phyloP scores from a whole-genome alignment of 2,888 invertebrate species.

The Aproaerema taeniolella region DNA sequence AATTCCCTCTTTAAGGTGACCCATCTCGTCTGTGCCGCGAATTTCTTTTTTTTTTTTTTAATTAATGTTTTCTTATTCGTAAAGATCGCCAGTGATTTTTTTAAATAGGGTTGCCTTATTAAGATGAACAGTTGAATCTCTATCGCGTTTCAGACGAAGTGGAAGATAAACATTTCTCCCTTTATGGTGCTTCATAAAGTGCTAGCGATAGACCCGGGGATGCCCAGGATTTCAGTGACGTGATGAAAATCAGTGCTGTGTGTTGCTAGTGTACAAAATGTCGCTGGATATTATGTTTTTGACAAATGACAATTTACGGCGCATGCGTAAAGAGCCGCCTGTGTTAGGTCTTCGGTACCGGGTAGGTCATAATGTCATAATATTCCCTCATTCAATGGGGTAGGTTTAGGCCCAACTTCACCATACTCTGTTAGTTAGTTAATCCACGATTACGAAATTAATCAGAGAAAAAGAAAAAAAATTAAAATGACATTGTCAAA shows the following conservation, averaged over 20 bases:
- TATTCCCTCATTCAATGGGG: no score
- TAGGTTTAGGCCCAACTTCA: no score
- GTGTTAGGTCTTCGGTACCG: constrained; percentile 68
- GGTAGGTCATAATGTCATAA: constrained; percentile 35
- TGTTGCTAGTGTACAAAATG: constrained; percentile 40
- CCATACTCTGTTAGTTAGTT: no score
- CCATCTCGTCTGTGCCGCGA: no score
- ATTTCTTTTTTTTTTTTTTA: no score
- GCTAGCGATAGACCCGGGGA: constrained; percentile 34
- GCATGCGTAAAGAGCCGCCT: constrained; percentile 65
- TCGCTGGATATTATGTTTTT: constrained; percentile 75
- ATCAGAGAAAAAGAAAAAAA: background rate
- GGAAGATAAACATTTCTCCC: constrained; percentile 44
- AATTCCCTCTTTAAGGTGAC: background rate
- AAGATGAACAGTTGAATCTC: no score
- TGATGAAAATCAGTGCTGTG: constrained; percentile 40
- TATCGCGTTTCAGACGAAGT: no score
- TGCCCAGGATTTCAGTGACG: constrained; percentile 39
- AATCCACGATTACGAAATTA: no score
- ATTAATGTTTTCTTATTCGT: no score
- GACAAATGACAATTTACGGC: constrained; percentile 70
- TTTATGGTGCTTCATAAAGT: constrained; percentile 47
- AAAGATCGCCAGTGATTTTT: no score
- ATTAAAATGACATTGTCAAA: background rate
- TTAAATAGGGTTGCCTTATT: no score